Base-by-base conservation (phyloP, 2,797 vertebrate species). In the Gadopsis bispinosus region DNA sequence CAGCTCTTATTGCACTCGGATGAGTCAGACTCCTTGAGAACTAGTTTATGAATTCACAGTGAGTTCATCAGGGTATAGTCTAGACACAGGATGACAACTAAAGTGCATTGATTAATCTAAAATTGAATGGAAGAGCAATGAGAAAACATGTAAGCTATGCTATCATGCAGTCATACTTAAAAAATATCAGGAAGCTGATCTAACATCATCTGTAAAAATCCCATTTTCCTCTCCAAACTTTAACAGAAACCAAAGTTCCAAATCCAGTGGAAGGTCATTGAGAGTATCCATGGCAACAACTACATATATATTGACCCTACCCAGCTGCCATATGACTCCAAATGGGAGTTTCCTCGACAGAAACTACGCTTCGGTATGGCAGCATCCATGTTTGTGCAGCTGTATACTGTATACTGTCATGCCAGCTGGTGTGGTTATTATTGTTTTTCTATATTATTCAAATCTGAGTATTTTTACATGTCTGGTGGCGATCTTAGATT, bases 241-340 rank as follows among this genome's bases (percentile, higher is more conserved):
- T 2, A 63, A 87, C 91, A 99, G 98, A 99, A 99, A 93, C 98
- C 98, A n/a, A 99, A 98, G 93, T 99, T 99, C 0, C 97, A 99
- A 90, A 97, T 99, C 81, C 98, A 99, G 80, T 99, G 98, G 98
- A 99, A 99, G 92, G 98, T 99, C 69, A 98, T 99, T 20, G 98
- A 99, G 90, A 98, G 97, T 92, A 97, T 99, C 90, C 97, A 98
- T 90, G 98, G 97, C 69, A 99, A 99, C 96, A 99, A 96, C 90
- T 99, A 99, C 84, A 97, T 98, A 63, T 99, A 99, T 87, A 98
- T 99, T 89, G 98, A 99, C 92, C 98, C 98, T 48, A 97, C 96
- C 0, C 98, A 99, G 84, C 96, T 99, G 92, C 98, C 98, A 13
- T 99, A 99, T 35, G 98, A 99, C 91, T 95, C 97, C 87, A 99